Conservation (phyloP, 2,797 vertebrate genomes). For the Sitta carolinensis region DNA sequence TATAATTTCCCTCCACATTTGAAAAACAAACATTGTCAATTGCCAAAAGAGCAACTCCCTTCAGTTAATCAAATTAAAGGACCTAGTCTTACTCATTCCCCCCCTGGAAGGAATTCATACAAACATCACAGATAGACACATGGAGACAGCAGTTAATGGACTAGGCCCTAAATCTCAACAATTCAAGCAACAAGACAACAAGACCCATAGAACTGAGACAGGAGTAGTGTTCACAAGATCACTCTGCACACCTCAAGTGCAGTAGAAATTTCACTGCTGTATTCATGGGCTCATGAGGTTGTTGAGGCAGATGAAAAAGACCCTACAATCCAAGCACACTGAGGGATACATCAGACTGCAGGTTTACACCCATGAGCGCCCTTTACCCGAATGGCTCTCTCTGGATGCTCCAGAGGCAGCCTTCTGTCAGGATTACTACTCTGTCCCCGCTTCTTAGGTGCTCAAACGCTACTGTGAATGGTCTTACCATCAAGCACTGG, state of each 20-base stretch:
- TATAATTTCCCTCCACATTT: neutral
- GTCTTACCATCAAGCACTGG: neutral
- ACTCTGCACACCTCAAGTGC: neutral
- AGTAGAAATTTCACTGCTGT: neutral
- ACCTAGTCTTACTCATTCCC: neutral
- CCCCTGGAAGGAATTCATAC: neutral
- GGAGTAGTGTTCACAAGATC: neutral
- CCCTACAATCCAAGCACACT: neutral
- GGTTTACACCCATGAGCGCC: neutral
- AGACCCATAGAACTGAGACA: fast-evolving
- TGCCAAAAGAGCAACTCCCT: neutral
- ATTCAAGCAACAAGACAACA: neutral
- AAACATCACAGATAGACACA: neutral
- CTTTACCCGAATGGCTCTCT: neutral
- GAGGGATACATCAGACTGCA: neutral
- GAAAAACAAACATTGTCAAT: neutral
- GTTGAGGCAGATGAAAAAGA: neutral
- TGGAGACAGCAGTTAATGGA: neutral
- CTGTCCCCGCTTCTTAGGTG: neutral
- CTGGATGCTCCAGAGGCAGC: neutral
- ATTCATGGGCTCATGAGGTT: neutral
- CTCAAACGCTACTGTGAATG: neutral
- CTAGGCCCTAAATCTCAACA: neutral
- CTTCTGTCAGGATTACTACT: neutral
- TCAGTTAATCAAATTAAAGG: neutral